phyloP scores from a whole-genome alignment of 1,140 invertebrate species.

The Brachionus asplanchnoidis region DNA sequence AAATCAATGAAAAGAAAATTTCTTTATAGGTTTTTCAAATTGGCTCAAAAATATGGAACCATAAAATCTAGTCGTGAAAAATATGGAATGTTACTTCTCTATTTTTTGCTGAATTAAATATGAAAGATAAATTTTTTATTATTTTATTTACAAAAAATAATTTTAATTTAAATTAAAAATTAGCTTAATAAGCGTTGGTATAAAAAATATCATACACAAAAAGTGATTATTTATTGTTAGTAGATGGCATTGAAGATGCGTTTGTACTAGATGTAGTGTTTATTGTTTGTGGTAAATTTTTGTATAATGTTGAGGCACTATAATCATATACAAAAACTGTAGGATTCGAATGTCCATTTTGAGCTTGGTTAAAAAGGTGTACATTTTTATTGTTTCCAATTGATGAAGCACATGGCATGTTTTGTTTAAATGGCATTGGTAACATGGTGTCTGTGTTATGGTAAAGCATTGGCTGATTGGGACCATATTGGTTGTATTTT shows the following conservation, averaged over 20 bases:
- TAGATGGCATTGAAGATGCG: neutral
- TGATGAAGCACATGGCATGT: neutral
- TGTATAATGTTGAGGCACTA: neutral
- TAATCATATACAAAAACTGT: constrained; percentile 23
- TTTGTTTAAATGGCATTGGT: neutral
- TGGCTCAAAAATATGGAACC: too few relatives aligned
- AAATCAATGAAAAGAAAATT: too few relatives aligned
- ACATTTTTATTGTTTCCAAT: neutral
- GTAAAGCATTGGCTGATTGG: neutral
- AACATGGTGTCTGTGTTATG: neutral
- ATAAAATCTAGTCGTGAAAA: too few relatives aligned
- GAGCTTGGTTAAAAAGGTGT: neutral
- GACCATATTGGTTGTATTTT: neutral
- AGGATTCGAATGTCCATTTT: neutral
- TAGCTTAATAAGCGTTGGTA: neutral
- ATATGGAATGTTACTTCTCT: too few relatives aligned
- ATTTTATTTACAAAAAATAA: neutral
- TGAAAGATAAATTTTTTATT: too few relatives aligned
- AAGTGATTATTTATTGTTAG: neutral
- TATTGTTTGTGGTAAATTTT: neutral
- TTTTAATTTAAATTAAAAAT: neutral
- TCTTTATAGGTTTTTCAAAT: too few relatives aligned
- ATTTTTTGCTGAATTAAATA: too few relatives aligned
- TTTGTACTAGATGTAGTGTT: constrained; percentile 14
- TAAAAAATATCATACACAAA: constrained; percentile 8